These are phyloP conservation scores for Gryllus bimaculatus DNA, from an alignment of 1,140 invertebrate species.

Conservation along the genomic window DNA sequence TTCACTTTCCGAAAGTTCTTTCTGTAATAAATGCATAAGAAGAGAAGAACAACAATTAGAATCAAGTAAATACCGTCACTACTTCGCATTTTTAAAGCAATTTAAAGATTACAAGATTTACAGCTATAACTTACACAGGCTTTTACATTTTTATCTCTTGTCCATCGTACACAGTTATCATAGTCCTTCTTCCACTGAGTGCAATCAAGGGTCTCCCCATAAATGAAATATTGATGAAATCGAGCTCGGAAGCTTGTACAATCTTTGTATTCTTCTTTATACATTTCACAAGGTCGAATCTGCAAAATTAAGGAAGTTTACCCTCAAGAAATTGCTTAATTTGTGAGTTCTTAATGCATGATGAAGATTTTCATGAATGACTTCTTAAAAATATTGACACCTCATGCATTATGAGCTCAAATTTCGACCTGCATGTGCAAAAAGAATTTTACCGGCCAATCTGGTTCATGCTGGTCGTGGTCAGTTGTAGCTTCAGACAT, in stretches of 20 bases:
- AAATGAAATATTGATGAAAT: constrained; percentile 80
- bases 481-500: no score
- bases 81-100: background rate
- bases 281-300: constrained; percentile 23
- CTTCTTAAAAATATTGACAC: no score
- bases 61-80: background rate
- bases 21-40: constrained; percentile 39
- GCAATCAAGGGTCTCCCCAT: constrained; percentile 62
- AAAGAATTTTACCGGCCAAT: no score
- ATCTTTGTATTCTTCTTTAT: constrained; percentile 38
- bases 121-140: constrained; percentile 48
- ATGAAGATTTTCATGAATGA: no score
- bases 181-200: constrained; percentile 67
- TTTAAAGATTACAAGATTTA: background rate
- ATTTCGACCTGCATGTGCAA: no score
- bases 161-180: constrained; percentile 61
- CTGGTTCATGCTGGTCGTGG: no score
- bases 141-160: constrained; percentile 46
- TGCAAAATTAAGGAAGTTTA: background rate
- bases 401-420: no score
- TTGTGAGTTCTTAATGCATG: no score
- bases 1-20: constrained; percentile 61
- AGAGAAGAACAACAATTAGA: constrained; percentile 7
- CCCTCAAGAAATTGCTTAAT: no score
- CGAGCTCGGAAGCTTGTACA: constrained; percentile 60